A percentile compares a stretch with the other conserved stretches of the same genome.
Evolutionary conservation across 2,113 vertebrate species (phyloP).

Genomic region (Carlito syrichta): DNA sequence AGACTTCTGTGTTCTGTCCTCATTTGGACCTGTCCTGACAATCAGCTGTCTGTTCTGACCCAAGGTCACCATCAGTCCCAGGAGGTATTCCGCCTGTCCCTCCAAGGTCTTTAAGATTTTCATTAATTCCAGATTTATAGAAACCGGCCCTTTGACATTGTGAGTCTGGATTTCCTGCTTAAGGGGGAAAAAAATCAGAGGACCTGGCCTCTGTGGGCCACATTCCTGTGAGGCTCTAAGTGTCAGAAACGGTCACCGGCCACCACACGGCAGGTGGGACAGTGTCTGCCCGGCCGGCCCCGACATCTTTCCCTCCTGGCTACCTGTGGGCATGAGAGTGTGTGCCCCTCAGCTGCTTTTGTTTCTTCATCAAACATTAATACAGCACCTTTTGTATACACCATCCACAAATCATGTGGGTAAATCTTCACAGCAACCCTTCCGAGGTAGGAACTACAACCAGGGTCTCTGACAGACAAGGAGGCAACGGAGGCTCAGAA

Average conservation of each 20-base stretch:
- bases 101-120: not conserved
- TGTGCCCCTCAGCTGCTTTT: not conserved
- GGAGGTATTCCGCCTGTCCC: too few species aligned
- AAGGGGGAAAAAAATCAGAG: not conserved
- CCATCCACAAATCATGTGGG: fast-evolving
- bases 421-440: too few species aligned
- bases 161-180: not conserved
- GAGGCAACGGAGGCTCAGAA: not conserved
- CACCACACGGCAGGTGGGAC: fast-evolving
- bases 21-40: not conserved
- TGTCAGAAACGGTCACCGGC: not conserved
- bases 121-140: not conserved
- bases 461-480: not conserved
- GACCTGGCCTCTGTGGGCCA: not conserved
- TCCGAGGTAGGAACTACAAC: not conserved
- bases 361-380: not conserved
- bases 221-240: not conserved
- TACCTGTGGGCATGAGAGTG: not conserved
- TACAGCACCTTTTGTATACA: not conserved
- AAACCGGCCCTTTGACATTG: not conserved
- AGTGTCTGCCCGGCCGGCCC: not conserved
- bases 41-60: not conserved
- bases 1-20: not conserved
- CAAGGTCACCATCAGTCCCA: not conserved
- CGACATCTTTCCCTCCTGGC: not conserved